Evolutionary conservation across 1,140 invertebrate species (phyloP), one percentile per base, ranked within the genome.

Genomic region (Caenorhabditis remanei): DNA sequence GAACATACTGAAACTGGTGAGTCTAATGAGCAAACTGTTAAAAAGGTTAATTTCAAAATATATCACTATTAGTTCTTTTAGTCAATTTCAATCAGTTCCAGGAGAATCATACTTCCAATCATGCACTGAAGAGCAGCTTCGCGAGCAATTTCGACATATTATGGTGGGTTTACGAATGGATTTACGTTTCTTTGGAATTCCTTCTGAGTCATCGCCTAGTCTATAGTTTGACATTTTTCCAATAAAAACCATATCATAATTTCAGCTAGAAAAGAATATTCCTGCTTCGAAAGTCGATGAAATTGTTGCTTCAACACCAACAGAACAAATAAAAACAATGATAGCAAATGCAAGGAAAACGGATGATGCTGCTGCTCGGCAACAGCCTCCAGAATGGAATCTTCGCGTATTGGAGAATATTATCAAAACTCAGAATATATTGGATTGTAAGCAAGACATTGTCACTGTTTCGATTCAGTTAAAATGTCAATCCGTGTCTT

Each of bases 71-170:
- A 32, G 11, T 46, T 55, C 2, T 83, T 1, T 4, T 16, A 19
- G 7, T 46, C 9, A 71, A 9, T 6, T n/a, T 40, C n/a, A 58
- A 21, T 9, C 21, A 58, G 55, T 86, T 86, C 24, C 32, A 53
- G 79, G 67, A 71, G 53, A 79, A 32, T 50, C 55, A n/a, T 55
- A 41, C 8, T 41, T 82, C n/a, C 16, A 55, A 21, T 55, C 65
- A 9, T 56, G 71, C 24, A 50, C 65, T n/a, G 85, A 86, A 32
- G 85, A 86, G 13, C 32, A 86, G 24, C 41, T 86, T 13, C 67
- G 79, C 9, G 55, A 55, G 21, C 24, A 79, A n/a, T 86, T 86
- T 32, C 46, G 67, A 9, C 24, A 79, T 21, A 58, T 86, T 71
- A 86, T 86, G 85, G 79, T 56, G 58, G 41, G 4, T 8, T 32